Evolutionary conservation across 2,113 vertebrate species (phyloP).

Genomic region (Cryptomyrus ogoouensis): DNA sequence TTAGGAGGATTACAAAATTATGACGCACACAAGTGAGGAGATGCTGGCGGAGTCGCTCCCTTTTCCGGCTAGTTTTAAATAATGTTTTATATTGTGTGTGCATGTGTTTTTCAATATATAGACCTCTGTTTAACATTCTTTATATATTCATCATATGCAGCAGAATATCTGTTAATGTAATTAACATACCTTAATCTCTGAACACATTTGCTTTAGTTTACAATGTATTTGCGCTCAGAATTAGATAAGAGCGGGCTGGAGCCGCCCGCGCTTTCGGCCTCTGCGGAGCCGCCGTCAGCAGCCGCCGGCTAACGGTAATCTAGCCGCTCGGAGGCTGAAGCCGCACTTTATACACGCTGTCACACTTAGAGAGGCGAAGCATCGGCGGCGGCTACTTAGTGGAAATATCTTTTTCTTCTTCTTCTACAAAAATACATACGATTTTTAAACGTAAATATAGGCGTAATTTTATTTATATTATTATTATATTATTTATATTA

Average conservation of each 20-base stretch:
- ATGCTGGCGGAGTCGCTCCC: background rate
- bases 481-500: background rate
- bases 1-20: background rate
- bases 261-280: background rate
- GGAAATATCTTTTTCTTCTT: background rate
- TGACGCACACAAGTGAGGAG: background rate
- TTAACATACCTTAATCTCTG: slow-evolving; percentile 14
- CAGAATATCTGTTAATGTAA: slow-evolving; percentile 3
- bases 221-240: slow-evolving; percentile 5
- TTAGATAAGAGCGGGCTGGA: background rate
- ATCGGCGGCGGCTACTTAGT: background rate
- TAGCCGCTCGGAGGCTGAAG: background rate
- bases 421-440: background rate
- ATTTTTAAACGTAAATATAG: background rate
- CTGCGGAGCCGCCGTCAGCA: background rate
- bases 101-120: background rate
- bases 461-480: background rate
- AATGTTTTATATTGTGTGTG: background rate
- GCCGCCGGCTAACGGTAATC: background rate
- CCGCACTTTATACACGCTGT: background rate
- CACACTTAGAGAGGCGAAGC: background rate
- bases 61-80: background rate
- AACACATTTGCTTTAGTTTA: slow-evolving; percentile 16
- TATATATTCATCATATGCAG: background rate
- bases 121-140: background rate